Base-by-base conservation (phyloP, 2,113 vertebrate species). In the Mustelus asterias region DNA sequence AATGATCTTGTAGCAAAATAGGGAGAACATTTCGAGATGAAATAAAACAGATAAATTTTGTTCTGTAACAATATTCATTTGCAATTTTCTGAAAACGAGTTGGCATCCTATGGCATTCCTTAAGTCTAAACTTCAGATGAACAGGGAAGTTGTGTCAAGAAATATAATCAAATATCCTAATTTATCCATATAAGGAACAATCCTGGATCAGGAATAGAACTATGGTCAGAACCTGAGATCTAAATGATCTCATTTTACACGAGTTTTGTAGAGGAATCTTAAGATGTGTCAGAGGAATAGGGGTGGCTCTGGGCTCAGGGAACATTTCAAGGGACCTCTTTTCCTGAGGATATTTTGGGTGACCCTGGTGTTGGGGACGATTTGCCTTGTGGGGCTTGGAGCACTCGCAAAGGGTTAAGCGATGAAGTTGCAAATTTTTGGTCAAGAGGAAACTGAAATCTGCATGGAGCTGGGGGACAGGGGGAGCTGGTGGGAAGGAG, bases 21-120 rank as follows among this genome's bases (percentile, higher is more conserved):
- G 14, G 10, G 60, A 37, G 22, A 93, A 93, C n/a, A 65, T 93
- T 67, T 58, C 18, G 33, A 65, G 5, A 65, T 41, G 65, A 93
- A n/a, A 65, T n/a, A 92, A 92, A 92, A 92, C n/a, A 92, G 58
- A 92, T 65, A 65, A n/a, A 18, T 93, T 93, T 65, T 22, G 18
- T 37, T 63, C 89, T 67, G 60, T 65, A 93, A 41, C 24, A 89
- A 58, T 33, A 16, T 58, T 65, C 33, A 63, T n/a, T 92, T 33
- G 1, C 60, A 92, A 37, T 65, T 63, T 92, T 92, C 54, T 88
- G 86, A 92, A 92, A 63, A 63, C 58, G 65, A 63, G 60, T n/a
- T 65, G 14, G 0, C 33, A 92, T 65, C 33, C 16, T 20, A 16
- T 63, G 11, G 54, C 10, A 63, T 90, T 63, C 11, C 14, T 89